phyloP scores from a whole-genome alignment of 2,113 vertebrate species.

The Leucopternis melanops region DNA sequence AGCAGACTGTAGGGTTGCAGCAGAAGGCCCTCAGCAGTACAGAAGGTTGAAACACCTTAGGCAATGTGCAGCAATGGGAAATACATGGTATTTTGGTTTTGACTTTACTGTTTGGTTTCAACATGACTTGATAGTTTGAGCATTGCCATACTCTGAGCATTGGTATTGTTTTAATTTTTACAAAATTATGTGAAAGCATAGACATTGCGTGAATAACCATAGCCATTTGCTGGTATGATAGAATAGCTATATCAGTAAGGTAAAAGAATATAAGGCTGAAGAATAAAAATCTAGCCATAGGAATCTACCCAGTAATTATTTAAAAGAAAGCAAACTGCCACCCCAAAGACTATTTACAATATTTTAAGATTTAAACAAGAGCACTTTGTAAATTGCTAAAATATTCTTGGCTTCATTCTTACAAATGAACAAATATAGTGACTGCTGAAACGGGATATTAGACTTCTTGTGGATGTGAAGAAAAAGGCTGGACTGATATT shows the following conservation, averaged over 20 bases:
- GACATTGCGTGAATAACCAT: neutral
- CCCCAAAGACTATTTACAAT: neutral
- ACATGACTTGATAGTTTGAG: neutral
- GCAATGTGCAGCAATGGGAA: neutral
- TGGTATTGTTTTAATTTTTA: neutral
- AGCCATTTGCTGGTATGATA: neutral
- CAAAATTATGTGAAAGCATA: neutral
- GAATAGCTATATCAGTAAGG: neutral
- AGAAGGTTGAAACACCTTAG: neutral
- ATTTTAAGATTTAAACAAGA: neutral
- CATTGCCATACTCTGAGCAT: neutral
- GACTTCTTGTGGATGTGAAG: no score
- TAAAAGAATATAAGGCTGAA: neutral
- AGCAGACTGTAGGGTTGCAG: neutral
- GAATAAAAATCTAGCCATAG: neutral
- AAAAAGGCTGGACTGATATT: neutral
- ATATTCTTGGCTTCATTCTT: neutral
- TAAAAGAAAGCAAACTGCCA: neutral
- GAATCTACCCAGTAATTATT: neutral
- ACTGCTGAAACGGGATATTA: neutral
- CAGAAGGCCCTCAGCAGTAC: neutral
- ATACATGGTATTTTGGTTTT: neutral
- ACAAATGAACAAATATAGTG: neutral
- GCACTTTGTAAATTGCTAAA: neutral
- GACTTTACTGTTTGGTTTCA: neutral